Percentiles rank a stretch among this genome's conserved stretches.
Conservation (phyloP, 2,797 vertebrate species). For the Arnoldichthys spilopterus region DNA sequence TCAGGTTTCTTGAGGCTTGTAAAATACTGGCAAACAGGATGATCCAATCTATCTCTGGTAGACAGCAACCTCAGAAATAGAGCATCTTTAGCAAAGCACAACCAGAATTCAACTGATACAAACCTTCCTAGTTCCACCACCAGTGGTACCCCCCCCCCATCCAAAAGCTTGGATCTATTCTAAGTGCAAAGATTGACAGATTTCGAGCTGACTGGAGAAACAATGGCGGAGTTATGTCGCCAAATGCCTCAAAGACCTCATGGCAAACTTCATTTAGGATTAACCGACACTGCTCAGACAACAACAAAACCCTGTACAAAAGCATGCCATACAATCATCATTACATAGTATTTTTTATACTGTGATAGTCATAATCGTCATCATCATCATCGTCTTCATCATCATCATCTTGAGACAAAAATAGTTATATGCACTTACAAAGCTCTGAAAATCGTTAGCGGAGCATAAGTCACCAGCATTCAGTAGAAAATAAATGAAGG, state of each 20-base stretch:
- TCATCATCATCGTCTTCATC: conserved; percentile 43
- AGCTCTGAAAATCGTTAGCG: conserved; percentile 67
- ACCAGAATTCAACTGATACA: neutral
- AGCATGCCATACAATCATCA: conserved; percentile 63
- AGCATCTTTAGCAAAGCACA: neutral
- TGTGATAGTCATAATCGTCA: conserved; percentile 39
- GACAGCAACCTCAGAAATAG: neutral
- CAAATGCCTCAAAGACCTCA: neutral
- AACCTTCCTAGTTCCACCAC: no score
- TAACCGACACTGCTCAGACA: conserved; percentile 55
- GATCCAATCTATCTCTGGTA: neutral
- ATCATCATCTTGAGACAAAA: conserved; percentile 67
- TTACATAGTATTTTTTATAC: conserved; percentile 30
- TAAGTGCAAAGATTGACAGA: no score
- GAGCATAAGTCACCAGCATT: conserved; percentile 69
- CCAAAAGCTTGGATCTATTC: neutral
- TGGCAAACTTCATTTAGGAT: conserved; percentile 24
- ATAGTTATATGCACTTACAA: conserved; percentile 70
- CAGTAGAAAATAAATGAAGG: conserved; percentile 65
- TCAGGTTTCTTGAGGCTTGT: neutral
- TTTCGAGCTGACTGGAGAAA: conserved; percentile 9
- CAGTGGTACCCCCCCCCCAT: no score
- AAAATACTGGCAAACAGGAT: neutral
- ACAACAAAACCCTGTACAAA: conserved; percentile 63
- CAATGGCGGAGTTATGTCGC: neutral